Evolutionary conservation across 2,888 invertebrate species (phyloP), one percentile per base, ranked within the genome.

Genomic region (Protula sp.): DNA sequence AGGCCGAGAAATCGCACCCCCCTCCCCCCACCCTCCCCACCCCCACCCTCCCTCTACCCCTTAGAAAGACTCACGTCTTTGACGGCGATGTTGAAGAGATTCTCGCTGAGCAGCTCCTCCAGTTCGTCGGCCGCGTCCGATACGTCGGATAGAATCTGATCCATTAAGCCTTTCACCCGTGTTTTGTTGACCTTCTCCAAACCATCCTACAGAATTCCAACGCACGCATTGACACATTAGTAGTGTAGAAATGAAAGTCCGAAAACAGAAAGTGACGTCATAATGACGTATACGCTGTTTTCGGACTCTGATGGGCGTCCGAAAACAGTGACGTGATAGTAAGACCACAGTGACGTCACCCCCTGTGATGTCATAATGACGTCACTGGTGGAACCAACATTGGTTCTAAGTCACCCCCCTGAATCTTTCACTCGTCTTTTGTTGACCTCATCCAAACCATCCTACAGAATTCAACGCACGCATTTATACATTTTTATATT

Each of bases 101-200:
- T 66, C 22, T 68, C 68, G 53, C 63, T 61, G 19, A 70, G 62
- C 27, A 60, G 59, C 30, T 57, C 48, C 59, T 71, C 68, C 24
- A 70, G 64, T 30, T 64, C 47, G 48, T 70, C 70, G 3, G 70
- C 70, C 14, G 66, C 62, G n/a, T 64, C 55, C 9, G 68, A 63
- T 0, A 70, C 65, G n/a, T 69, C 69, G 1, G 54, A 22, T 28
- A 70, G 57, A 29, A 70, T 63, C 30, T 63, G 65, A 58, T 60
- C 64, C 19, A 70, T 31, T n/a, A 70, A 45, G 1, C 70, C 65
- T 45, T 61, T 50, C 30, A 66, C 55, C 14, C 59, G 61, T 0
- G 63, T 57, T 50, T 64, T 55, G 47, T 67, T 67, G 5, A 47
- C 45, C 53, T 54, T 45, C 51, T 50, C 45, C 51, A 62, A 29